A percentile compares a stretch with the other conserved stretches of the same genome.
Conservation (phyloP, 2,113 vertebrate species). For the Tetrax tetrax region DNA sequence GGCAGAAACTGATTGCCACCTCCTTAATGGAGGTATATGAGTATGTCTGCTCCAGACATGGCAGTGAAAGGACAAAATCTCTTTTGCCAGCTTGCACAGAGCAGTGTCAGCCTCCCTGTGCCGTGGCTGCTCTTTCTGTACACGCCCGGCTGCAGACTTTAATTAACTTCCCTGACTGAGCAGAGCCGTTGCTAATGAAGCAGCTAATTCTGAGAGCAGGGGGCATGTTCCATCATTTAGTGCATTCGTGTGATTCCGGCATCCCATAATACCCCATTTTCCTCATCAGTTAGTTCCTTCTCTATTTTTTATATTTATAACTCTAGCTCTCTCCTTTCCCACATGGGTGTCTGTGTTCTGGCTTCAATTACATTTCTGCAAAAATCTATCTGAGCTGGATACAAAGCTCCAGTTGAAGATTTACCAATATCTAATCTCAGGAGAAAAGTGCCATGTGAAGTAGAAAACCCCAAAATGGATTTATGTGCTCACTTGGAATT, state of each 20-base stretch:
- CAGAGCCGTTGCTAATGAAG: conserved; percentile 63
- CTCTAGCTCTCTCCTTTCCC: background rate
- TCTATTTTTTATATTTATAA: conserved; percentile 29
- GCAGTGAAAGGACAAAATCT: background rate
- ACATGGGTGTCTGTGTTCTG: background rate
- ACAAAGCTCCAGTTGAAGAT: conserved; percentile 25
- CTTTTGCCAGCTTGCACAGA: background rate
- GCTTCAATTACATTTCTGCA: conserved; percentile 35
- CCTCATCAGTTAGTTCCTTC: background rate
- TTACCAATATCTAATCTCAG: conserved; percentile 36
- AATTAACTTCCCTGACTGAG: conserved; percentile 70
- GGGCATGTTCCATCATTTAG: conserved; percentile 41
- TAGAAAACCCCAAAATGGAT: conserved; percentile 36
- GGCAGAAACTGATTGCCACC: background rate
- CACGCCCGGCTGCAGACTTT: conserved; percentile 38
- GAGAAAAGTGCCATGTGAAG: background rate
- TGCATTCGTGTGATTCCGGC: background rate
- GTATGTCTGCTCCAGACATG: background rate
- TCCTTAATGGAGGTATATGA: background rate
- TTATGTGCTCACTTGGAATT: conserved; percentile 49
- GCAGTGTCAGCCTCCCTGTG: background rate
- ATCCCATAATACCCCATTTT: background rate
- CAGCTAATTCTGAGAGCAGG: conserved; percentile 53
- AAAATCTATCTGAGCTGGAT: conserved; percentile 18
- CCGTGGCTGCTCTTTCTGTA: background rate